Base-by-base conservation (phyloP, 1,140 invertebrate species). In the Tenebrio molitor region DNA sequence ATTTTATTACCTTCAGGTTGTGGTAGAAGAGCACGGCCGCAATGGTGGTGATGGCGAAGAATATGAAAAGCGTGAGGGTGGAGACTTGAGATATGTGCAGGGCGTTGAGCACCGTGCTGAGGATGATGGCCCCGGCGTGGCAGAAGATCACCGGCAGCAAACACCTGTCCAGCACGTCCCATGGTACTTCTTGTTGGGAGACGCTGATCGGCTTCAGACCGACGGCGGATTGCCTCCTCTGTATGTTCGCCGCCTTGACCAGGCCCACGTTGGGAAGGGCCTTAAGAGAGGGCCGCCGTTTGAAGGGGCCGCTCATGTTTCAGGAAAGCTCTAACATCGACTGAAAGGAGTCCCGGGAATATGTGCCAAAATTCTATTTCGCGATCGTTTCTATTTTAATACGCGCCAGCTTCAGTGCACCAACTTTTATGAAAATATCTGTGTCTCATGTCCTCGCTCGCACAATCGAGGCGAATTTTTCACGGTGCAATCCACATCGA, bases 1-100 rank as follows among this genome's bases (percentile, higher is more conserved):
- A n/a, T n/a, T n/a, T n/a, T n/a, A n/a, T 88, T 85, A 93, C 92
- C 89, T 93, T 92, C 36, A 94, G 85, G 82, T 93, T 93, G 78
- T 93, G 92, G 81, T 93, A 94, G 82, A 93, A 93, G 80, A 92
- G 86, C 1, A 93, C 89, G 0, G 88, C 88, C 6, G 90, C 90
- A 65, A 91, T 85, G 17, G 90, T 91, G 41, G 89, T 87, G 39
- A 90, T 84, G 16, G 91, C 84, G 76, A 93, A 91, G 84, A 91
- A 88, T 10, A 93, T 85, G 82, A 93, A 94, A 0, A 94, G 84
- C 1, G 91, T 89, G 78, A 93, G 91, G 66, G 91, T 90, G 1
- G 91, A 91, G 29, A 92, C 87, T 80, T 90, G 88, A 34, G 91
- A 92, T 72, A 93, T 89, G 71, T 89, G 87, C 41, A 93, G 83